Evolutionary conservation across 2,888 invertebrate genomes (phyloP), one percentile per base, ranked within the genome.

Genomic region (Euplexia lucipara): DNA sequence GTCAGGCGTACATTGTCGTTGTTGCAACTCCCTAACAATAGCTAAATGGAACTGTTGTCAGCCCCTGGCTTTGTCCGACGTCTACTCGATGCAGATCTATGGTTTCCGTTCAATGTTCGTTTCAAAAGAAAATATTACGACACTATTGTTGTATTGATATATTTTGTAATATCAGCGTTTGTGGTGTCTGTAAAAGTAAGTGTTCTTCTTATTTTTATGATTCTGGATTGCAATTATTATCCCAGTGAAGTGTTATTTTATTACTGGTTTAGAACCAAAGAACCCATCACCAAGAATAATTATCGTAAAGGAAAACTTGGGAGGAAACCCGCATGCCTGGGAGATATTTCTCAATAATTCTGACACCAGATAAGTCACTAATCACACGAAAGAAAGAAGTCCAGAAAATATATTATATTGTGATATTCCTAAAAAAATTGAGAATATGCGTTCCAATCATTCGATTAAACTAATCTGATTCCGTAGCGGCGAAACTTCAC

Each of bases 31-130:
- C 72, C 75, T 85, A 86, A 92, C 92, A 92, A 93, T 91, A 81
- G 90, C 78, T 77, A 85, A 90, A 91, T 86, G 88, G 89, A 88
- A 87, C 90, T 87, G 91, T 87, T 89, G 92, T 90, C 90, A 88
- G 85, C 80, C 78, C 66, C 71, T 78, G 83, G 87, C 89, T 90
- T 92, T 92, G 91, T 92, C 89, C 89, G 82, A 89, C 91, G 87
- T 86, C 88, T 84, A 87, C 85, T 89, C 89, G 88, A 91, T 92
- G 83, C 87, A 86, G 87, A 90, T 92, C 89, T 89, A 87, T 88
- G 89, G 90, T 74, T 91, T 89, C 85, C 83, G 81, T 90, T 89
- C 90, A 85, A 81, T 78, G 78, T 58, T 57, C 57, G 70, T 76
- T 82, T 85, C 76, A 83, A 89, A 89, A 88, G 89, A 89, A 90